Evolutionary conservation across 1,140 invertebrate species (phyloP).

Genomic region (Sitodiplosis mosellana): DNA sequence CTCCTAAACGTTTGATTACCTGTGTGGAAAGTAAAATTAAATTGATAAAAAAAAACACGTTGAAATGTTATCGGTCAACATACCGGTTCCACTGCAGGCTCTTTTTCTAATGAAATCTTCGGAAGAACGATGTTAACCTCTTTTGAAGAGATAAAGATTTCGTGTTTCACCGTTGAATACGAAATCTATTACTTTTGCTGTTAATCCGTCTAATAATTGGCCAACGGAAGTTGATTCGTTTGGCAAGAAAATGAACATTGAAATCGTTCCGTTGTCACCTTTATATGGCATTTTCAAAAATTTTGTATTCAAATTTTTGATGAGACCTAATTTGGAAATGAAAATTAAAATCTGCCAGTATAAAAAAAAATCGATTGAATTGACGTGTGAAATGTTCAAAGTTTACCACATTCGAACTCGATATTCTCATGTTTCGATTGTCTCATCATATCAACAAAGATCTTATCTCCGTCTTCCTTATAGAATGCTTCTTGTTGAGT

Average conservation of each 20-base stretch:
- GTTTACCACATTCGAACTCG: constrained; percentile 44
- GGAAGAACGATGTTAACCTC: constrained; percentile 64
- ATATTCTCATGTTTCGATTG: constrained; percentile 9
- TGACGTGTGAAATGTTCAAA: too few relatives aligned
- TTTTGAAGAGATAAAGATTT: too few relatives aligned
- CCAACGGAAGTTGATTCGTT: constrained; percentile 39
- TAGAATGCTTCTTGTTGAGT: constrained; percentile 50
- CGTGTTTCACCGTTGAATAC: constrained; percentile 46
- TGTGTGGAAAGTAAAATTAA: constrained; percentile 17
- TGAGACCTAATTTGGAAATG: too few relatives aligned
- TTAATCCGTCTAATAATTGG: constrained; percentile 35
- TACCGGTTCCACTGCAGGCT: constrained; percentile 22
- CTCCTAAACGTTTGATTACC: constrained; percentile 42
- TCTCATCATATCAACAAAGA: constrained; percentile 27
- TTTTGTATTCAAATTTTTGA: too few relatives aligned
- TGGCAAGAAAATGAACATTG: constrained; percentile 71
- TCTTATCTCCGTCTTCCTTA: constrained; percentile 42
- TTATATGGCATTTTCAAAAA: too few relatives aligned
- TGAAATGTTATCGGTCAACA: constrained; percentile 2
- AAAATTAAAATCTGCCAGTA: too few relatives aligned
- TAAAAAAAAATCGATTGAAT: too few relatives aligned
- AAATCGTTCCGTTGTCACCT: constrained; percentile 43
- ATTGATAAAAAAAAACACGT: background rate
- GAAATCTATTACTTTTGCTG: constrained; percentile 36
- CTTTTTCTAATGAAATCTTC: constrained; percentile 61